Evolutionary conservation across 2,888 invertebrate species (phyloP), one percentile per base, ranked within the genome.

Genomic region (Cylindroiulus punctatus): DNA sequence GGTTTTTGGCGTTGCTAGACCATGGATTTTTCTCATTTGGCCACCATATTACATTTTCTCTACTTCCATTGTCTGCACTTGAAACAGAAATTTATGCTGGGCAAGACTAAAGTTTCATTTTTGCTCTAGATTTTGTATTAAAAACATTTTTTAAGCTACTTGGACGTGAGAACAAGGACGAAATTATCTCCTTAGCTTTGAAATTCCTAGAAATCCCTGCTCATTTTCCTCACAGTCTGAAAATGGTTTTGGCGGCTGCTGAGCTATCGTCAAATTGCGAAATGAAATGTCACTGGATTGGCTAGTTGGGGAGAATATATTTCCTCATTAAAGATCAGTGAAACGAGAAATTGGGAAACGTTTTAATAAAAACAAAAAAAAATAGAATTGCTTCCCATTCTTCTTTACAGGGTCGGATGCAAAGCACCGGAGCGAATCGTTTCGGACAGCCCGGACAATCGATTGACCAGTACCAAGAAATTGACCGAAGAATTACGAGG

Each of bases 301-400:
- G 65, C 26, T 65, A 65, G 22, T 65, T 52, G 52, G 17, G 19
- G 26, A 26, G 10, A 65, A 65, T 10, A 52, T 17, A 65, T 65
- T 65, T 65, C 26, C 65, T 65, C 26, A 65, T 65, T 65, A 65
- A 65, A 26, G 65, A 65, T 65, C 65, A 26, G 10, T 65, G 65
- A 65, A 65, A 26, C 65, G 22, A 65, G 65, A 65, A 65, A 65
- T 65, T 65, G 65, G 65, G 7, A 10, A 10, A 65, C 65, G 65
- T 8, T 65, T 65, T 57, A n/a, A 57, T 65, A 26, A 65, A 65
- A n/a, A 52, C 52, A 19, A 52, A 52, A 19, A 52, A 65, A 65
- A 19, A 65, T n/a, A 65, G 10, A n/a, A 65, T 26, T 26, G 1
- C n/a, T 22, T 0, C 19, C 36, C 8, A 26, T 26, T 65, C 5